A percentile compares a stretch with the other conserved stretches of the same genome.
Conservation (phyloP, 2,888 invertebrate genomes). For the Cabera pusaria region DNA sequence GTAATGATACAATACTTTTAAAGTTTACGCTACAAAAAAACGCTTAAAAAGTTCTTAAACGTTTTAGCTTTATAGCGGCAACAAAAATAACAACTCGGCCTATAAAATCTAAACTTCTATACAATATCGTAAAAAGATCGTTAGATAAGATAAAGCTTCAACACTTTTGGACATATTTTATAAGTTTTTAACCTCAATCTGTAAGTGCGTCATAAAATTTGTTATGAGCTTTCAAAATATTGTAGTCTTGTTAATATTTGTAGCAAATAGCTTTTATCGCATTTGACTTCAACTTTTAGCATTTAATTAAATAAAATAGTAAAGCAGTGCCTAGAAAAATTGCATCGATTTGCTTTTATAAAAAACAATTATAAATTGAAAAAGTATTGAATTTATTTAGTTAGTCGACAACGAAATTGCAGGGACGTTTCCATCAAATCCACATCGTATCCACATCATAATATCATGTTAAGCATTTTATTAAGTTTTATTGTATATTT, state of each 20-base stretch:
- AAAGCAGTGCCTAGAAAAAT: too few relatives aligned
- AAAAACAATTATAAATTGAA: too few relatives aligned
- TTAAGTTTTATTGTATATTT: too few relatives aligned
- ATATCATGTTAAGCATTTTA: too few relatives aligned
- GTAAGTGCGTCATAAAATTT: slow-evolving; percentile 6
- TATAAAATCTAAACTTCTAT: slow-evolving; percentile 23
- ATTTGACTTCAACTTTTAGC: too few relatives aligned
- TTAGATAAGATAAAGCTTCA: slow-evolving; percentile 15
- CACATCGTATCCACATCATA: too few relatives aligned
- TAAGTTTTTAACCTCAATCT: slow-evolving; percentile 8
- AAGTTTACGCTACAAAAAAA: slow-evolving; percentile 12
- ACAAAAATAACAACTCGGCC: slow-evolving; percentile 21
- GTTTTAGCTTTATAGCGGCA: slow-evolving; percentile 18
- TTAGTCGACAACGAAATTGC: too few relatives aligned
- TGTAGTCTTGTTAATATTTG: slow-evolving; percentile 1
- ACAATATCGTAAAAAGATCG: slow-evolving; percentile 24
- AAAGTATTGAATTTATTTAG: too few relatives aligned
- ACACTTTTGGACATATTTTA: slow-evolving; percentile 11
- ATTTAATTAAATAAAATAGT: too few relatives aligned
- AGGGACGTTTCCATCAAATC: too few relatives aligned
- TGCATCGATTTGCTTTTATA: too few relatives aligned
- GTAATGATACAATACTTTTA: slow-evolving; percentile 2
- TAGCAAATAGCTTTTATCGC: too few relatives aligned
- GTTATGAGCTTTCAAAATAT: background rate
- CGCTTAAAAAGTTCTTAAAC: slow-evolving; percentile 16